Percentiles rank a stretch among this genome's conserved stretches.
These are phyloP conservation scores for Fulmarus glacialis DNA, from an alignment of 2,113 vertebrate species.

Conservation along the genomic window DNA sequence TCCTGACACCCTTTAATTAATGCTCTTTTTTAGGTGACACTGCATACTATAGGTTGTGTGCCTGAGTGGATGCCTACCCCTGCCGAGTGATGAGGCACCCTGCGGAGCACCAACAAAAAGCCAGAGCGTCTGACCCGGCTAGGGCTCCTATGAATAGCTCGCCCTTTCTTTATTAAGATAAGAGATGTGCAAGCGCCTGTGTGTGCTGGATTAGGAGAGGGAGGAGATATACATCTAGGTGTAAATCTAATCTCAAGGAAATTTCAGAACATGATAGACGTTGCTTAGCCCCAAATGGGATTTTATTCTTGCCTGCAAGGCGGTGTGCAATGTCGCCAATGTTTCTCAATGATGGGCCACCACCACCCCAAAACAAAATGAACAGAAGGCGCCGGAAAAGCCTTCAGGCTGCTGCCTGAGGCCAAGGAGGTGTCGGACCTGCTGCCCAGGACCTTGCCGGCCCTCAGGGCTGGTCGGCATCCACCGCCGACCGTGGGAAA, in stretches of 20 bases:
- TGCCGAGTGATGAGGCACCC: slow-evolving; percentile 53
- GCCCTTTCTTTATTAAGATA: slow-evolving; percentile 35
- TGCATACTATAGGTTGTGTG: slow-evolving; percentile 27
- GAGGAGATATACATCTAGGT: background rate
- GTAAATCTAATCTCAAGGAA: background rate
- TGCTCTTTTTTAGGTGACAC: slow-evolving; percentile 19
- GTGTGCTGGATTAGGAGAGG: background rate
- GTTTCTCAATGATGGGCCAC: background rate
- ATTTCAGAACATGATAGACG: background rate
- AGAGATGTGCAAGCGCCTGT: background rate
- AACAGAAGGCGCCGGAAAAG: background rate
- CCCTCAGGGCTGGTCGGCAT: background rate
- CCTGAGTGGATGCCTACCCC: slow-evolving; percentile 55
- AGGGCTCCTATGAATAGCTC: slow-evolving; percentile 68
- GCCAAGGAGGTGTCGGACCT: background rate
- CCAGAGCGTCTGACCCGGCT: slow-evolving; percentile 38
- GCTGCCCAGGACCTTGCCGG: background rate
- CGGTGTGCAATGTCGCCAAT: accelerated
- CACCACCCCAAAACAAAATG: background rate
- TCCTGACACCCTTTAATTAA: slow-evolving; percentile 77
- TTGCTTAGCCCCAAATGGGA: background rate
- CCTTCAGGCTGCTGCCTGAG: background rate
- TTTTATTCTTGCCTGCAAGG: background rate
- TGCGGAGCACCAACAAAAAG: slow-evolving; percentile 59
- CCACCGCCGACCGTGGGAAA: accelerated